Evolutionary conservation across 2,888 invertebrate genomes (phyloP).

Genomic region (Nomada lathburiana): DNA sequence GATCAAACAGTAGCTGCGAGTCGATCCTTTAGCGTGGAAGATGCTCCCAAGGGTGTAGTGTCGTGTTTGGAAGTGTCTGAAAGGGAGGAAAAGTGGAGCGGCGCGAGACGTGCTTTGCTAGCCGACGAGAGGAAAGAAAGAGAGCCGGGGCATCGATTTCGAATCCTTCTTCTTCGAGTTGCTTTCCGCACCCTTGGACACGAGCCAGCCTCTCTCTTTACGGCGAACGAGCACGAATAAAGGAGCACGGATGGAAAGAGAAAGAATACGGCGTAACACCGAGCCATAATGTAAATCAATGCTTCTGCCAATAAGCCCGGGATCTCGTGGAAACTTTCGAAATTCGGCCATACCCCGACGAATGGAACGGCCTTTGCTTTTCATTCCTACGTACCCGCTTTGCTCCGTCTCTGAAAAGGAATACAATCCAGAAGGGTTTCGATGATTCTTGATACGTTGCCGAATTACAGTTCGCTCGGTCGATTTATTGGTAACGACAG

Average conservation of each 20-base stretch:
- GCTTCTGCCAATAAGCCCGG: constrained; percentile 43
- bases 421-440: not conserved
- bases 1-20: constrained; percentile 10
- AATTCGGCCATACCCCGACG: constrained; percentile 3
- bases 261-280: constrained; percentile 40
- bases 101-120: not conserved
- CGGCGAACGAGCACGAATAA: constrained; percentile 34
- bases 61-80: constrained; percentile 30
- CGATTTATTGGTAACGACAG: not conserved
- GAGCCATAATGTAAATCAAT: constrained; percentile 52
- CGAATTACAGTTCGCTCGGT: not conserved
- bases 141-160: constrained; percentile 47
- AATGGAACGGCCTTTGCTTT: not conserved
- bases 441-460: not conserved
- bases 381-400: not conserved
- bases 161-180: constrained; percentile 41
- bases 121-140: not conserved
- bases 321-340: constrained; percentile 34
- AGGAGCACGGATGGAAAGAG: constrained; percentile 20
- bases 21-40: constrained; percentile 24
- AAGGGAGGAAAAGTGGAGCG: constrained; percentile 17
- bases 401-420: not conserved
- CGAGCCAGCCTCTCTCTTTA: constrained; percentile 51
- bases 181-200: constrained; percentile 45
- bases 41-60: constrained; percentile 28